A percentile compares a stretch with the other conserved stretches of the same genome.
These are phyloP conservation scores for Trichonephila clavata DNA, from an alignment of 1,140 invertebrate genomes.

Conservation along the genomic window DNA sequence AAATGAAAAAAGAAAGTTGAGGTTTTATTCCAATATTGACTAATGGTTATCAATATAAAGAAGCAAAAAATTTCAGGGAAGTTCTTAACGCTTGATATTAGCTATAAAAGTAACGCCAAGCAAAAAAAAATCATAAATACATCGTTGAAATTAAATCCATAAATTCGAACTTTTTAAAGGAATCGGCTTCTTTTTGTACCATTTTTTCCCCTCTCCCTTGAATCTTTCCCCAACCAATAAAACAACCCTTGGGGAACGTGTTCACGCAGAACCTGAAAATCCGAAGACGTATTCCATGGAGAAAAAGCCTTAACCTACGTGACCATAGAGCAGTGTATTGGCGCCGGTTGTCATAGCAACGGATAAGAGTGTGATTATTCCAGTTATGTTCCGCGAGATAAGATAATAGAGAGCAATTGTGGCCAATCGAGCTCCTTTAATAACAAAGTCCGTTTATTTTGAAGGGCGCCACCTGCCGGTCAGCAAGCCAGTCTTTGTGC, in stretches of 20 bases:
- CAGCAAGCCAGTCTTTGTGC: no score
- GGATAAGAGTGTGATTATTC: conserved; percentile 62
- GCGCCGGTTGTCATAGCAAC: conserved; percentile 25
- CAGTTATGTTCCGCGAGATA: conserved; percentile 48
- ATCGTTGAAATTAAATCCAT: no score
- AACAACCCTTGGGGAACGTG: not conserved
- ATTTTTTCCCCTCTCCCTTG: no score
- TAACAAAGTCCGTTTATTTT: conserved; percentile 28
- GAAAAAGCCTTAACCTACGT: not conserved
- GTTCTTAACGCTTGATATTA: no score
- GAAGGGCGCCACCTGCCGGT: not conserved
- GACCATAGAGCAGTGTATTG: conserved; percentile 40
- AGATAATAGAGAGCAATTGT: conserved; percentile 62
- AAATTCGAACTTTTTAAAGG: no score
- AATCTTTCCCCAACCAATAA: not conserved
- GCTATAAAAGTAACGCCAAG: no score
- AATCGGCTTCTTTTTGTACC: no score
- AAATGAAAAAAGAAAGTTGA: no score
- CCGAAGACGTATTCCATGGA: not conserved
- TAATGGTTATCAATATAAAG: no score
- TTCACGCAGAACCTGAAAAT: not conserved
- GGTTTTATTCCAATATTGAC: no score
- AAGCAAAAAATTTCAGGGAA: no score
- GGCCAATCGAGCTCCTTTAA: conserved; percentile 43
- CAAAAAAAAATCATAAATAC: no score